Base-by-base conservation (phyloP, 2,888 invertebrate species). In the Orthosia gracilis region DNA sequence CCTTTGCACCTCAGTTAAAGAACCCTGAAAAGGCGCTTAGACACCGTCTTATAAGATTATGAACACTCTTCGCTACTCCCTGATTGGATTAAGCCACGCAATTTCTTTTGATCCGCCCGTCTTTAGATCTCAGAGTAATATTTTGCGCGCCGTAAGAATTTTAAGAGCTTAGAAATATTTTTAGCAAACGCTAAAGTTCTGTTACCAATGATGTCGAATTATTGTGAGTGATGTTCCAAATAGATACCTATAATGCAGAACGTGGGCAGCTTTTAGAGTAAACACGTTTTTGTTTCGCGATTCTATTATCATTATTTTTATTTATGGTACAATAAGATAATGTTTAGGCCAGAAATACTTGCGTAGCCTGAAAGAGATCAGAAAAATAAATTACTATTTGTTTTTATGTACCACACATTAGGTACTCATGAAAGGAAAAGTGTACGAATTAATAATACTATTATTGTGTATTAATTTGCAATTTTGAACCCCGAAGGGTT, bases 21-120 rank as follows among this genome's bases (percentile, higher is more conserved):
- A 64, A 21, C 26, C 73, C 40, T 64, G 58, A 64, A 76, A 59
- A 73, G 50, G 18, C 63, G 74, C 52, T 59, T 75, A 57, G 59
- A 54, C 73, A 54, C 31, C n/a, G 31, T 59, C 45, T 81, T 76
- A 59, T 50, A 50, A 64, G 62, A 81, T 77, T 75, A 80, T 59
- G 23, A 75, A 76, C 50, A 81, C 54, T 63, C 49, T 65, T 68
- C 47, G 47, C 54, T 68, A 31, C 68, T 68, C 54, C 31, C 49
- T 47, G 67, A 80, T 72, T 65, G 83, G 83, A 83, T 80, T 80
- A 61, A 78, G 21, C 21, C 26, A 52, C 61, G 49, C 49, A 52
- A 61, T 72, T 78, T 57, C 55, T 52, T 76, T 68, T 72, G 67
- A 80, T 77, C 66, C 45, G 18, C 21, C 9, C 55, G 54, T 40